phyloP scores from a whole-genome alignment of 2,797 vertebrate genomes.

The Notamacropus eugenii region DNA sequence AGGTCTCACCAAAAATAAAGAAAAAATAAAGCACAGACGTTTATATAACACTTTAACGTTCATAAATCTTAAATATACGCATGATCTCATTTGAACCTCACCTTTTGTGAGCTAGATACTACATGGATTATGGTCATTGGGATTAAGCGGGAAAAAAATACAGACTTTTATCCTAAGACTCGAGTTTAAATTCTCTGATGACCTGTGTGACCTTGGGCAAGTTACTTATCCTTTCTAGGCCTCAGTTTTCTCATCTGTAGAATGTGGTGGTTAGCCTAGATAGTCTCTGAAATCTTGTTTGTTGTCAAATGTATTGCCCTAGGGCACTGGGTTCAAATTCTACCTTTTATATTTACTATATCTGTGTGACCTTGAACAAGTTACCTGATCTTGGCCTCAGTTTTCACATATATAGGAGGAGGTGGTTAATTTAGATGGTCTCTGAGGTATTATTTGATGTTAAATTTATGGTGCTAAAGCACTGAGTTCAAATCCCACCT shows the following conservation, averaged over 20 bases:
- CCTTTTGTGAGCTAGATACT: not conserved
- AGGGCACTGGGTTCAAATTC: not conserved
- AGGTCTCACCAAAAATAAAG: not conserved
- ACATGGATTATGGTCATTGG: not conserved
- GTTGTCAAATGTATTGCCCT: not conserved
- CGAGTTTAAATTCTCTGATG: not conserved
- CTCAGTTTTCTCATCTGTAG: not conserved
- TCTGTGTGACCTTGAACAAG: not conserved
- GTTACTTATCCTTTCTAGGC: not conserved
- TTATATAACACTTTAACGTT: not conserved
- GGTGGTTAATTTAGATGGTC: not conserved
- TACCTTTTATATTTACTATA: not conserved
- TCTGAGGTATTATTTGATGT: not conserved
- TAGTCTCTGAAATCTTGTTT: not conserved
- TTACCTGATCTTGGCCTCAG: not conserved
- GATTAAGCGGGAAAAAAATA: not conserved
- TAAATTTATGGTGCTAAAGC: not conserved
- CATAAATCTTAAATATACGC: not conserved
- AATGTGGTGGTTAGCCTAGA: not conserved
- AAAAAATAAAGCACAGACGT: not conserved
- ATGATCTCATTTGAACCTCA: not conserved
- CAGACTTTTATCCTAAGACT: not conserved
- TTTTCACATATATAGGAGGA: not conserved
- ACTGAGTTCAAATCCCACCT: not conserved
- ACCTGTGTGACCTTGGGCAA: not conserved